Conservation (phyloP, 64 coral and sea anemone species). For the Montipora efflorescens region DNA sequence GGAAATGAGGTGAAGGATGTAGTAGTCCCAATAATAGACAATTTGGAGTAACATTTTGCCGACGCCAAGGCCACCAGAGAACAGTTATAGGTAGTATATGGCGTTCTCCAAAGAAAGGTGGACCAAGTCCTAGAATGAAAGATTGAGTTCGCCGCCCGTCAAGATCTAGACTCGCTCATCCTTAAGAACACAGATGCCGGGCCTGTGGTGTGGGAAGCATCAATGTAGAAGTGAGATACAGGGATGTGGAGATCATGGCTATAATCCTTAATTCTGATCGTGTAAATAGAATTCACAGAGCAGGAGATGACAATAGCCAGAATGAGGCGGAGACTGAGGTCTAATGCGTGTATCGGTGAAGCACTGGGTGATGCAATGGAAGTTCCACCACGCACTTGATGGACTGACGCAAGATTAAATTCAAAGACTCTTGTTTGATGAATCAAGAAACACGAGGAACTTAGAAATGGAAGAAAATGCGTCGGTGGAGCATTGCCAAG, state of each 20-base stretch:
- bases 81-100: slow-evolving; percentile 45
- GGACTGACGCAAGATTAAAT: too few species aligned
- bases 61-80: slow-evolving; percentile 21
- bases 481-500: slow-evolving; percentile 18
- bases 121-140: slow-evolving; percentile 45
- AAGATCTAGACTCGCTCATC: slow-evolving; percentile 25
- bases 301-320: neutral
- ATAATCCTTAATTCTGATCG: slow-evolving; percentile 25
- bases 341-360: too few species aligned
- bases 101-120: slow-evolving; percentile 35
- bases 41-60: slow-evolving; percentile 28
- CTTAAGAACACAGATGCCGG: slow-evolving; percentile 67
- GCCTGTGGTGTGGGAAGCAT: slow-evolving; percentile 54
- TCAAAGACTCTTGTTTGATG: too few species aligned
- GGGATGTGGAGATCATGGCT: slow-evolving; percentile 6
- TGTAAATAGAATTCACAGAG: slow-evolving; percentile 65
- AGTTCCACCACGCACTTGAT: too few species aligned
- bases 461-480: too few species aligned
- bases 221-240: slow-evolving; percentile 57
- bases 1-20: slow-evolving; percentile 60
- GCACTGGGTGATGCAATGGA: too few species aligned
- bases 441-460: too few species aligned
- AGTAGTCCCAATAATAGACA: slow-evolving; percentile 28
- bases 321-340: too few species aligned
- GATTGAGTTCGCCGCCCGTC: slow-evolving; percentile 43